Base-by-base conservation (phyloP, 2,888 invertebrate species). In the Thelaira solivaga region DNA sequence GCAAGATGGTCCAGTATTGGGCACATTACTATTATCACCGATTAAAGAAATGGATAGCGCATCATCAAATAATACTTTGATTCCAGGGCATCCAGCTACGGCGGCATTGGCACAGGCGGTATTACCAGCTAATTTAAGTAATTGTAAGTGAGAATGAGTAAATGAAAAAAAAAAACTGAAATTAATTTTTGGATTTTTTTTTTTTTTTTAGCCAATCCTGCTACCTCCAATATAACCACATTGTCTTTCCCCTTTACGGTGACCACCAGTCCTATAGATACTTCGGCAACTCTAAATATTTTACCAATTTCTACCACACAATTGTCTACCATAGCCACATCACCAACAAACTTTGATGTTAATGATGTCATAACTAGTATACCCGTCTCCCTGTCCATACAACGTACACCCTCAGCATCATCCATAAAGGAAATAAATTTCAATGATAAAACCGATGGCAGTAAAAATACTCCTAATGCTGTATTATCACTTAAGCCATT, bases 31-130 rank as follows among this genome's bases (percentile, higher is more conserved):
- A 41, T 90, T 96, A 13, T 95, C 95, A 1, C 95, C 96, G 0
- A 96, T 96, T 77, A 95, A 95, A 87, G 96, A 96, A 89, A 90
- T 94, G 81, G 96, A 96, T 83, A 93, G 94, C 79, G 92, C 92
- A 36, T 94, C 94, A 0, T 93, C 93, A 55, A 93, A 93, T 86
- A 94, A 93, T 85, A 94, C 94, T 51, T 87, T 94, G 82, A 93
- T 93, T 86, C 91, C 93, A 26, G 92, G 93, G 26, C 92, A 93
- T 88, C 93, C 94, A 5, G 92, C 93, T 8, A 94, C 95, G 0
- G 92, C 94, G 1, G 95, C 95, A 4, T 89, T 95, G 76, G 95
- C 95, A 4, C 94, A 95, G 86, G 94, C 95, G 0, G 93, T 95
- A 10, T 89, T 95, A 3, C 92, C 94, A 1, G 81, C 83, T 55